A percentile compares a stretch with the other conserved stretches of the same genome.
Evolutionary conservation across 2,888 invertebrate genomes (phyloP).

Genomic region (Trachelus tabidus): DNA sequence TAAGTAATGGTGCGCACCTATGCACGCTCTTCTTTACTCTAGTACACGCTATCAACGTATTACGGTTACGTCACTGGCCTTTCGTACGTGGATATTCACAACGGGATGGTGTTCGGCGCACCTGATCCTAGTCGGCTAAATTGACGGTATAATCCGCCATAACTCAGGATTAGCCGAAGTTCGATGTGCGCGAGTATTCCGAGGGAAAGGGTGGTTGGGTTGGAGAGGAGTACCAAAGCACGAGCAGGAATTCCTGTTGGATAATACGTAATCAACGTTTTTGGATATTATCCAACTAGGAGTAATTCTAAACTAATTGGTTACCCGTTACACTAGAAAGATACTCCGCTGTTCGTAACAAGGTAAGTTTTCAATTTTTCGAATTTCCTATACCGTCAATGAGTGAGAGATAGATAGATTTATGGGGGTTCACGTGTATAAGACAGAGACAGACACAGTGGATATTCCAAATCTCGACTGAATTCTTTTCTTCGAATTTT

Average conservation of each 20-base stretch:
- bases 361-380: too few relatives aligned
- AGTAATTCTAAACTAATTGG: too few relatives aligned
- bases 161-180: constrained; percentile 61
- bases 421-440: too few relatives aligned
- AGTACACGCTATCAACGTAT: constrained; percentile 7
- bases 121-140: constrained; percentile 62
- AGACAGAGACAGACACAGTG: background rate
- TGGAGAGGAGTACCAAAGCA: background rate
- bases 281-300: too few relatives aligned
- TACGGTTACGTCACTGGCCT: constrained; percentile 32
- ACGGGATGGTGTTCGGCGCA: constrained; percentile 46
- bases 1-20: too few relatives aligned
- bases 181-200: constrained; percentile 31
- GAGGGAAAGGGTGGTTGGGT: constrained; percentile 15
- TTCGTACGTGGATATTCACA: constrained; percentile 19
- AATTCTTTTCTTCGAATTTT: background rate
- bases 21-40: too few relatives aligned
- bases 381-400: too few relatives aligned
- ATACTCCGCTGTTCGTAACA: too few relatives aligned
- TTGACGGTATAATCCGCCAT: constrained; percentile 64
- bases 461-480: background rate
- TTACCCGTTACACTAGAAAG: too few relatives aligned
- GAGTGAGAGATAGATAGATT: too few relatives aligned
- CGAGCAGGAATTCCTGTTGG: too few relatives aligned
- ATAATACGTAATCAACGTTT: too few relatives aligned